Evolutionary conservation across 2,888 invertebrate genomes (phyloP), one percentile per base, ranked within the genome.

Genomic region (Dicranocentrus wangi): DNA sequence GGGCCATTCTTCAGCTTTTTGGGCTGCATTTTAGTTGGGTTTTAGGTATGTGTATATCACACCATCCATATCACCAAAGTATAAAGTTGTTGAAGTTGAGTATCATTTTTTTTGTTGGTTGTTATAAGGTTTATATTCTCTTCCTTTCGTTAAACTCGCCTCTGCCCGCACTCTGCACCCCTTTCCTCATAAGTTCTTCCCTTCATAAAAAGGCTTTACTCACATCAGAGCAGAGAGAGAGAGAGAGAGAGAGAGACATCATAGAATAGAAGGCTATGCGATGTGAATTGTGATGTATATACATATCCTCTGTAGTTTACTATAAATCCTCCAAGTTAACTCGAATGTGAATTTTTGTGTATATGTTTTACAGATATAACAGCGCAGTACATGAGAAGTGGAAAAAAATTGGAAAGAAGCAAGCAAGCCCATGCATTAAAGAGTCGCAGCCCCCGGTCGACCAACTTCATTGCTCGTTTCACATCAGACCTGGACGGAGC

Each of bases 391-490:
- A n/a, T n/a, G n/a, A n/a, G n/a, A n/a, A n/a, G n/a, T 55, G 13
- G 25, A 23, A 13, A 17, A 55, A 32, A 32, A 32, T 76, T 66
- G 66, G 47, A 42, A 77, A 61, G 63, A 53, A 70, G 78, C 47
- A 61, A 77, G 77, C 53, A 70, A 78, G 51, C 43, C 27, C 21
- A 78, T 63, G 70, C 78, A 78, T 78, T 51, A 63, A 78, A 78
- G 69, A 78, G 78, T 78, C 70, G 63, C 79, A 79, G 79, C 79
- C 79, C 78, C 78, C 78, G 78, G 78, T 71, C 71, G 71, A 71
- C 78, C 79, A 79, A 79, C 79, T 70, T 79, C 79, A 79, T 79
- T 79, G 71, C 79, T 79, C 79, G 79, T 79, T 79, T 79, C 79
- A 79, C 79, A 79, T 79, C 79, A 79, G 79, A 79, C 71, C 79